Percentiles rank a stretch among this genome's conserved stretches.
Conservation (phyloP, 2,113 vertebrate genomes). For the Cyprinodon variegatus region DNA sequence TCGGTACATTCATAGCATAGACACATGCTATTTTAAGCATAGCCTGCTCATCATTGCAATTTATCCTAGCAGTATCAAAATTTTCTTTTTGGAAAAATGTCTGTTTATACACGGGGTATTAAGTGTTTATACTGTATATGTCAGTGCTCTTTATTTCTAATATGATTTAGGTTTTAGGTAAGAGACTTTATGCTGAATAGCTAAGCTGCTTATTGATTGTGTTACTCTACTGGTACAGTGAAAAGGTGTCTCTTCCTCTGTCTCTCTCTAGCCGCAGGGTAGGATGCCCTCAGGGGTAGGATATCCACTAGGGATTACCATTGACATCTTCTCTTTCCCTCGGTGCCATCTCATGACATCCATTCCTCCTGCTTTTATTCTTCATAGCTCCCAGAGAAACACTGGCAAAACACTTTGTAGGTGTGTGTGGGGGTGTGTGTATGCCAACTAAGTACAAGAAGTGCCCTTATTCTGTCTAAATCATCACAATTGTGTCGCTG, state of each 20-base stretch:
- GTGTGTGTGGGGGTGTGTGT: constrained; percentile 7
- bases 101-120: constrained; percentile 20
- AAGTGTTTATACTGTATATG: constrained; percentile 10
- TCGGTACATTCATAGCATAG: neutral
- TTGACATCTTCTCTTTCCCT: constrained; percentile 53
- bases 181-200: constrained; percentile 35
- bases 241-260: constrained; percentile 32
- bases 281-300: constrained; percentile 61
- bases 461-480: constrained; percentile 28
- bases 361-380: constrained; percentile 45
- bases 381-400: constrained; percentile 26
- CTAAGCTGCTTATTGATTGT: constrained; percentile 29
- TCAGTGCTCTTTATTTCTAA: constrained; percentile 28
- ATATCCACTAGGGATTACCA: constrained; percentile 57
- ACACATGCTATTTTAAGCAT: neutral
- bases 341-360: constrained; percentile 33
- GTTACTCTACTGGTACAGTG: constrained; percentile 19
- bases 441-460: constrained; percentile 15
- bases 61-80: neutral
- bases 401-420: constrained; percentile 42
- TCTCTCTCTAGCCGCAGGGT: constrained; percentile 47
- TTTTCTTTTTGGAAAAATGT: neutral
- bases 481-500: constrained; percentile 39
- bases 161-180: constrained; percentile 17
- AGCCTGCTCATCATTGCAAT: too few species aligned